Evolutionary conservation across 2,797 vertebrate genomes (phyloP), one percentile per base, ranked within the genome.

Genomic region (Antennarius maculatus): DNA sequence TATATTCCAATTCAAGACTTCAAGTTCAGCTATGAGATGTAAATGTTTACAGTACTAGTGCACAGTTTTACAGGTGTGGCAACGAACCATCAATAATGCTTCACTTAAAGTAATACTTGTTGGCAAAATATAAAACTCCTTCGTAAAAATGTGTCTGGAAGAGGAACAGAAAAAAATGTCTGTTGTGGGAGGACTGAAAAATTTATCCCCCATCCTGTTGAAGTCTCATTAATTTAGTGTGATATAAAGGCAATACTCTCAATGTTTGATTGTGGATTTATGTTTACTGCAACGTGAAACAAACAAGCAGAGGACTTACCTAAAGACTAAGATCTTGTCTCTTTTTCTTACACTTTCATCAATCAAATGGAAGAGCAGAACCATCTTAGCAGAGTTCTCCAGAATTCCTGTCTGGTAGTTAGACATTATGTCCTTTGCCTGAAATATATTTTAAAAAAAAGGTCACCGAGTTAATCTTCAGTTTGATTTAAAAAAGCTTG

Each of bases 251-350:
- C 17, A 53, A 16, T 43, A 15, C 47, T 61, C 59, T 71, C 57
- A 74, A 56, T 53, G 43, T 66, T 77, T 65, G 59, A n/a, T 29
- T 13, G 31, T 55, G n/a, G 54, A 70, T 62, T 59, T 74, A 48
- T 50, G 23, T 74, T 72, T 48, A 66, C 71, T 54, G 11, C 8
- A n/a, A 52, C 15, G 7, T 14, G 42, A 0, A 4, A 0, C 23
- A 23, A 23, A 23, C 23, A 23, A 13, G 60, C 23, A 64, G 16
- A 63, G 29, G 56, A 76, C 54, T 71, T 89, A 99, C 98, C 98
- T 99, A 85, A 99, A 99, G 51, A 99, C 95, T 62, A 99, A 92
- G 66, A 98, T 96, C 92, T 98, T 99, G 88, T 99, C 97, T 86
- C 95, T 92, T 81, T 92, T 93, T 74, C 89, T 94, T 59, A 98